Percentiles rank a stretch among this genome's conserved stretches.
phyloP scores from a whole-genome alignment of 1,140 invertebrate species.

The Dinoponera quadriceps region DNA sequence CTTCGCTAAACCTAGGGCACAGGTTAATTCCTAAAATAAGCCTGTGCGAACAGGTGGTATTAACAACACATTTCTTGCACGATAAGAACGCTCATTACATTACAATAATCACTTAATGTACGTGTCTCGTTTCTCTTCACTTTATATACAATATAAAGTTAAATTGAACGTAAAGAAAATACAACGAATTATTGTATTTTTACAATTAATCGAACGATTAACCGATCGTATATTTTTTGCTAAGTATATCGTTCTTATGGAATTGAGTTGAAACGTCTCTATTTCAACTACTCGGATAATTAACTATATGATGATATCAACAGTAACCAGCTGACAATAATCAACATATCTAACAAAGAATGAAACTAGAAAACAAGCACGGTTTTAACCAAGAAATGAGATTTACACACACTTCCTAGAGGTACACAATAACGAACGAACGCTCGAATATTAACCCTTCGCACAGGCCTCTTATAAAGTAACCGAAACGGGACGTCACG shows the following conservation, averaged over 20 bases:
- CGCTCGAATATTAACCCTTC: conserved; percentile 61
- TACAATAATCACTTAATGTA: neutral
- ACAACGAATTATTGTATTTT: too few relatives aligned
- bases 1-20: conserved; percentile 71
- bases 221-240: too few relatives aligned
- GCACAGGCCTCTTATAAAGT: conserved; percentile 79
- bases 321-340: too few relatives aligned
- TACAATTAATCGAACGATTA: neutral
- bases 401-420: neutral
- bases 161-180: neutral
- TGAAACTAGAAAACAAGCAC: too few relatives aligned
- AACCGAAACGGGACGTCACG: conserved; percentile 73
- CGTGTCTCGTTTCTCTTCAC: neutral
- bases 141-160: neutral
- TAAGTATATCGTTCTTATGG: too few relatives aligned
- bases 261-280: too few relatives aligned
- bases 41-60: conserved; percentile 72
- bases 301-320: too few relatives aligned
- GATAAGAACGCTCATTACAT: conserved; percentile 34
- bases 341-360: too few relatives aligned
- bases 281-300: too few relatives aligned
- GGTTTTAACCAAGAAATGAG: neutral
- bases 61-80: neutral
- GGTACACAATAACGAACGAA: neutral
- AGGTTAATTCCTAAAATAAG: conserved; percentile 65